Conservation (phyloP, 2,797 vertebrate genomes). For the Sorex maritimensis region DNA sequence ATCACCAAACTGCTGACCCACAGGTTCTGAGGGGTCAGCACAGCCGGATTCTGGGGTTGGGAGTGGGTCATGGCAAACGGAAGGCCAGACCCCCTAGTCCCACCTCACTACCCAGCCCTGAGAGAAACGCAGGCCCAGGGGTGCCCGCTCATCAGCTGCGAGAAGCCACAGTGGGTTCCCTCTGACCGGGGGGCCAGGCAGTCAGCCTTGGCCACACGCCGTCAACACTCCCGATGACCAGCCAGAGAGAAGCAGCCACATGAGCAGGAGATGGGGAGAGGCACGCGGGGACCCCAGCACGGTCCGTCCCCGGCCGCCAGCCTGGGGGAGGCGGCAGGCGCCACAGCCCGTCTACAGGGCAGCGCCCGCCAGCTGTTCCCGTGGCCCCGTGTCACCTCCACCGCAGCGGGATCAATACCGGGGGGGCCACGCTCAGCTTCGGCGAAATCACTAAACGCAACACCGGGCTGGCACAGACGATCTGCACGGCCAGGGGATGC, state of each 20-base stretch:
- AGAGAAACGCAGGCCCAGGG: background rate
- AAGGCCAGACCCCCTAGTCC: background rate
- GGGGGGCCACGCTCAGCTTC: slow-evolving; percentile 83
- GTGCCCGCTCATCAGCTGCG: background rate
- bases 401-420: slow-evolving; percentile 73
- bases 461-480: slow-evolving; percentile 81
- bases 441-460: slow-evolving; percentile 86
- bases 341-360: background rate
- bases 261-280: background rate
- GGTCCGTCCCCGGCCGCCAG: background rate
- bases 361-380: background rate
- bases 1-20: background rate
- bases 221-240: background rate
- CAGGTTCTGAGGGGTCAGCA: background rate
- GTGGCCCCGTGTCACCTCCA: slow-evolving; percentile 72
- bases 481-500: slow-evolving; percentile 73
- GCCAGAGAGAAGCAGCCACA: background rate
- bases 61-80: background rate
- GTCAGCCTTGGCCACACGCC: too few relatives aligned
- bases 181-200: background rate
- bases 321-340: background rate
- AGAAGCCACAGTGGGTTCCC: background rate
- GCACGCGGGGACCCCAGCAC: background rate
- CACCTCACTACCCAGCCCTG: too few relatives aligned
- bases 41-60: too few relatives aligned